Conservation (phyloP, 2,113 vertebrate species). For the Vicugna pacos region DNA sequence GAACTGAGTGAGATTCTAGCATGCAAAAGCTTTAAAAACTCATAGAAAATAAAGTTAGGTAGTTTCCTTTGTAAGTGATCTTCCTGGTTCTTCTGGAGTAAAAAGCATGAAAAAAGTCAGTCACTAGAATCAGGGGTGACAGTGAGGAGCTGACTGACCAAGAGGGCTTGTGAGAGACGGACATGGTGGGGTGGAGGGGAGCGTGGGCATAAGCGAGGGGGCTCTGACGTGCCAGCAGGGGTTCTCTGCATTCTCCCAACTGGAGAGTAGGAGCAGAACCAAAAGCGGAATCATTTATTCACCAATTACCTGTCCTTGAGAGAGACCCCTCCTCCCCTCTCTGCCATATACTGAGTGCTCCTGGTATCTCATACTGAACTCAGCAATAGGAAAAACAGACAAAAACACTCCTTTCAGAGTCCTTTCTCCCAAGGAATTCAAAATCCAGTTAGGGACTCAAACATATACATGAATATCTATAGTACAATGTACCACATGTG, state of each 20-base stretch:
- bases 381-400: neutral
- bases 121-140: neutral
- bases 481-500: neutral
- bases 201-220: fast-evolving
- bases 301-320: neutral
- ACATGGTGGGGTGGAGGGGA: fast-evolving
- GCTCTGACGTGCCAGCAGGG: neutral
- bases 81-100: conserved; percentile 41
- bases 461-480: neutral
- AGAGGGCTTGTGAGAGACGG: neutral
- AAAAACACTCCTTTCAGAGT: neutral
- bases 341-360: neutral
- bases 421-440: neutral
- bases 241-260: neutral
- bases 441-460: neutral
- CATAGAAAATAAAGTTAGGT: conserved; percentile 13
- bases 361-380: neutral
- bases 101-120: neutral
- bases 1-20: neutral
- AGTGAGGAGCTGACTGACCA: fast-evolving
- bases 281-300: neutral
- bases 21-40: neutral
- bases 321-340: neutral
- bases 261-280: neutral
- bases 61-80: conserved; percentile 30